phyloP scores from a whole-genome alignment of 1,140 invertebrate species.

The Ladona fulva region DNA sequence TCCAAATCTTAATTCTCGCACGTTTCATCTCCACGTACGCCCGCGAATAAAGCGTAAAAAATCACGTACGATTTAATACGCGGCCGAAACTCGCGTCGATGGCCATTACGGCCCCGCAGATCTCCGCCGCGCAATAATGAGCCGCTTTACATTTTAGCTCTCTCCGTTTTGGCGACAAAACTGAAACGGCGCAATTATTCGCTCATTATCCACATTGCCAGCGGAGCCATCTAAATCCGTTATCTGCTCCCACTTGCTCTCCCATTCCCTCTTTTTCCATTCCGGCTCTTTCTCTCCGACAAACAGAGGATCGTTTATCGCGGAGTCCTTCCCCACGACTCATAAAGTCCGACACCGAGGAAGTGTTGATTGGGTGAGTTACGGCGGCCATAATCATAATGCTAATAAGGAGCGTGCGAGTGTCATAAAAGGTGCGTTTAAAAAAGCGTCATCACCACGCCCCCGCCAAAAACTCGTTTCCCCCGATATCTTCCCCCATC shows the following conservation, averaged over 20 bases:
- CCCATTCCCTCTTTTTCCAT: not conserved
- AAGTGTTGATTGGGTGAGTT: not conserved
- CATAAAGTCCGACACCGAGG: not conserved
- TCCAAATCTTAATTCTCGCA: not conserved
- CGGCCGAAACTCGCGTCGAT: not conserved
- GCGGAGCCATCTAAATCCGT: not conserved
- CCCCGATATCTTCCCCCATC: not conserved
- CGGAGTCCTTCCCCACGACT: not conserved
- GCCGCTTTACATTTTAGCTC: not conserved
- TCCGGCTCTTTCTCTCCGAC: not conserved
- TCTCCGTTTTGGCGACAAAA: not conserved
- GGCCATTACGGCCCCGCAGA: not conserved
- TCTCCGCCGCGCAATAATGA: not conserved
- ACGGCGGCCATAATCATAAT: not conserved
- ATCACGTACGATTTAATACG: not conserved
- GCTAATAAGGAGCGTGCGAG: not conserved
- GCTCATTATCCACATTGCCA: not conserved
- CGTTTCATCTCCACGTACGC: not conserved
- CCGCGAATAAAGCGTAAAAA: not conserved
- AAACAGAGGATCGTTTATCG: not conserved
- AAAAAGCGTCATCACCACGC: not conserved
- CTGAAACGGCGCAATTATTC: not conserved
- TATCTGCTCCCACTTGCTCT: not conserved
- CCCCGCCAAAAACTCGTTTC: not conserved
- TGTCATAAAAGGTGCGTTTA: slow-evolving; percentile 9